phyloP scores from a whole-genome alignment of 2,113 vertebrate genomes.

The Pyxicephalus adspersus region DNA sequence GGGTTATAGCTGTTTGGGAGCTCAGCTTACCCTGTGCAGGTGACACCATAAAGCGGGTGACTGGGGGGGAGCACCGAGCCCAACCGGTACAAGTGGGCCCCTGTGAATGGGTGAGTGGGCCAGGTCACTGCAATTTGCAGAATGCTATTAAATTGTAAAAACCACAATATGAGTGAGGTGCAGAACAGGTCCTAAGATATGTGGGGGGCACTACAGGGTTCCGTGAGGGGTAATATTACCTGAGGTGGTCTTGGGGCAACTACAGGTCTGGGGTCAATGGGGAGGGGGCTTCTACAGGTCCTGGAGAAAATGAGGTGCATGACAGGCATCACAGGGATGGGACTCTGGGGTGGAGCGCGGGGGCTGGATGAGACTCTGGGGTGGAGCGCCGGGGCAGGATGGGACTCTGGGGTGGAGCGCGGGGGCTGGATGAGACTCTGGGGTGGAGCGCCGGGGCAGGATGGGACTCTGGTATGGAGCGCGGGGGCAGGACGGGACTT shows the following conservation, averaged over 20 bases:
- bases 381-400: too few species aligned
- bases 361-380: not conserved
- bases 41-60: not conserved
- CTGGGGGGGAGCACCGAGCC: not conserved
- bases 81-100: too few species aligned
- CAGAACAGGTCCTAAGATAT: not conserved
- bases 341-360: conserved; percentile 7
- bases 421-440: not conserved
- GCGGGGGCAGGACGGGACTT: not conserved
- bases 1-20: not conserved
- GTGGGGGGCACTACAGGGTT: not conserved
- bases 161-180: not conserved
- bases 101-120: not conserved
- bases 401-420: conserved; percentile 15
- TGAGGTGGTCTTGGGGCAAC: not conserved
- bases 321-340: too few species aligned
- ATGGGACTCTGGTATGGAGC: too few species aligned
- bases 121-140: too few species aligned
- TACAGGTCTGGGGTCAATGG: too few species aligned
- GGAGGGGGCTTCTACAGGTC: not conserved
- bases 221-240: not conserved
- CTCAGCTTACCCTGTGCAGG: not conserved
- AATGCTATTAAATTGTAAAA: too few species aligned
- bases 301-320: not conserved
- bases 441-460: too few species aligned